phyloP scores from a whole-genome alignment of 2,797 vertebrate species.

The Morelia viridis region DNA sequence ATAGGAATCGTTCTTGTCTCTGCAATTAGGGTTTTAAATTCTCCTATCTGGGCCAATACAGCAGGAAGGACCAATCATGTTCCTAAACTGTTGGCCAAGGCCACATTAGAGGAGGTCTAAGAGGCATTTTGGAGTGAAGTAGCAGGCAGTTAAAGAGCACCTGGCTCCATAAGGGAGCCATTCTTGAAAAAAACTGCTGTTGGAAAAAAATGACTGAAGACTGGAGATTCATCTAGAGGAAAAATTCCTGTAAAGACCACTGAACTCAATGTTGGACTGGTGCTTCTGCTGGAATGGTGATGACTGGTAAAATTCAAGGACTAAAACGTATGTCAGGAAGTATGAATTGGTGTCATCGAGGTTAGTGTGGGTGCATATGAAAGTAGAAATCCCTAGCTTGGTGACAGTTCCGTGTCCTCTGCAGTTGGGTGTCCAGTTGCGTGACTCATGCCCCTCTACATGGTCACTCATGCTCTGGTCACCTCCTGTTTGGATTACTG shows the following conservation, averaged over 20 bases:
- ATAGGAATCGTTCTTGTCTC: neutral
- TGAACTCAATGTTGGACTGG: neutral
- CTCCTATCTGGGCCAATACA: neutral
- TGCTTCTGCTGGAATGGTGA: neutral
- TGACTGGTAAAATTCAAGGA: neutral
- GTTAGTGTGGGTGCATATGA: neutral
- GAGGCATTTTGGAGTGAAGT: neutral
- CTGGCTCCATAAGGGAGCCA: neutral
- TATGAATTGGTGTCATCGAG: neutral
- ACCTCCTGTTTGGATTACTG: too few relatives aligned
- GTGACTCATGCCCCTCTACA: too few relatives aligned
- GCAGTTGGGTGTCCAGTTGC: too few relatives aligned
- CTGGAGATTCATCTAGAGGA: neutral
- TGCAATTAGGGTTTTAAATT: neutral
- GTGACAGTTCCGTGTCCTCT: neutral
- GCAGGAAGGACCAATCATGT: neutral
- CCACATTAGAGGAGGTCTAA: neutral
- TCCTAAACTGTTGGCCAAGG: neutral
- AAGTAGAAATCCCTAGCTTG: neutral
- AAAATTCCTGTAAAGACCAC: neutral
- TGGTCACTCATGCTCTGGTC: too few relatives aligned
- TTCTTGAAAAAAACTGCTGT: neutral
- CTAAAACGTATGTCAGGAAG: neutral
- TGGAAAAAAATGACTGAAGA: neutral
- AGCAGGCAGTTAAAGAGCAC: neutral